Evolutionary conservation across 2,797 vertebrate genomes (phyloP).

Genomic region (Vultur gryphus): DNA sequence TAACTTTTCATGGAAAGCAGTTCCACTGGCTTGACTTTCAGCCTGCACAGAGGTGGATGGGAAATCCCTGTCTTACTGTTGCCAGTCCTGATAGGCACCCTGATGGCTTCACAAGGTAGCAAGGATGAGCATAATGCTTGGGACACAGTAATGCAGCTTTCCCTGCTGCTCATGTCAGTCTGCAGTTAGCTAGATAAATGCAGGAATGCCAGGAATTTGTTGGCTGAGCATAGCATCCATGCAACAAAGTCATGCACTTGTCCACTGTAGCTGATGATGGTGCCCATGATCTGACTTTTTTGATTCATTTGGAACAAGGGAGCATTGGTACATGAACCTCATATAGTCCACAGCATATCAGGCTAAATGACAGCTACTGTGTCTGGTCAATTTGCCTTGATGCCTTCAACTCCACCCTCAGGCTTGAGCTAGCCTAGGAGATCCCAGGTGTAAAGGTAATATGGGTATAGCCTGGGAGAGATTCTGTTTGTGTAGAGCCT

Average conservation of each 20-base stretch:
- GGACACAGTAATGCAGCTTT: background rate
- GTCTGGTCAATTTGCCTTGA: background rate
- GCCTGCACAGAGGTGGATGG: background rate
- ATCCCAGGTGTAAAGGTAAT: background rate
- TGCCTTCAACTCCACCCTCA: background rate
- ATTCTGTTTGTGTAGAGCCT: background rate
- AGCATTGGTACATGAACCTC: background rate
- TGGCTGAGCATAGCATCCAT: background rate
- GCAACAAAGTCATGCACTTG: background rate
- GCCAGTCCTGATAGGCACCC: background rate
- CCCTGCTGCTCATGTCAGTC: background rate
- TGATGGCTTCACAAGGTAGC: background rate
- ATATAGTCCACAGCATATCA: fast-evolving
- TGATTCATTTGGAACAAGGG: background rate
- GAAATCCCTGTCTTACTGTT: background rate
- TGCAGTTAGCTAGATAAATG: background rate
- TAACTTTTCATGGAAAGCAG: background rate
- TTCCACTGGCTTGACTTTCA: background rate
- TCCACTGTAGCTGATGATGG: background rate
- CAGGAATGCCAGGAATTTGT: background rate
- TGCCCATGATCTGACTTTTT: background rate
- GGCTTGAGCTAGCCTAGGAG: background rate
- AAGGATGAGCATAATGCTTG: background rate
- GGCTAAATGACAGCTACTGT: background rate
- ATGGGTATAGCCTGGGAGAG: background rate